Conservation (phyloP, 2,888 invertebrate genomes). For the Leucophenga maculata region DNA sequence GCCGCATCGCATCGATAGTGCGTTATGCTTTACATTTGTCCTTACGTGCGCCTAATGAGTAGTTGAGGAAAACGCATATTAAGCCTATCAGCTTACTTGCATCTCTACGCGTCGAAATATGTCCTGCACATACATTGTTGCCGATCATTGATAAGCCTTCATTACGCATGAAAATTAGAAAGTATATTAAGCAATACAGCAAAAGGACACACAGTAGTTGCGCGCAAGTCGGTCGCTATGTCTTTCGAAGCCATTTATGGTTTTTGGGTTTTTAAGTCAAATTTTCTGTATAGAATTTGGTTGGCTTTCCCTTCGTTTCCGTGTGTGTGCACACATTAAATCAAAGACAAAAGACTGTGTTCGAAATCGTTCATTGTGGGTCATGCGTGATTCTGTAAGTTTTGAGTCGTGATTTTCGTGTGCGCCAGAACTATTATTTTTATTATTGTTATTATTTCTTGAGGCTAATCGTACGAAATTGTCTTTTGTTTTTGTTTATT, state of each 20-base stretch:
- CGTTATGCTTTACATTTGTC: constrained; percentile 14
- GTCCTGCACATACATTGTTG: constrained; percentile 37
- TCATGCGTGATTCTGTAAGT: constrained; percentile 26
- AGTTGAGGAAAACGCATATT: constrained; percentile 64
- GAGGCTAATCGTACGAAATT: constrained; percentile 27
- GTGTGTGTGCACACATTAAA: constrained; percentile 45
- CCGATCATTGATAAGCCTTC: constrained; percentile 45
- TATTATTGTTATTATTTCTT: constrained; percentile 33
- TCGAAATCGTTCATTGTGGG: background rate
- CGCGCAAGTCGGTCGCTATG: background rate
- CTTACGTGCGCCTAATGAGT: constrained; percentile 59
- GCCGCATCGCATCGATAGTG: constrained; percentile 30
- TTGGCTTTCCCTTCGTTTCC: background rate
- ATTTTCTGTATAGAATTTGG: constrained; percentile 40
- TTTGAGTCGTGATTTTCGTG: constrained; percentile 40
- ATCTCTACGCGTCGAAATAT: constrained; percentile 38
- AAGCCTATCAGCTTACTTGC: constrained; percentile 58
- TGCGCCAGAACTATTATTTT: constrained; percentile 35
- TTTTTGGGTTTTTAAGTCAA: constrained; percentile 52
- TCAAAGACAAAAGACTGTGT: constrained; percentile 53
- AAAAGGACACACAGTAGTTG: too few relatives aligned
- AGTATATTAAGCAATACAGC: too few relatives aligned
- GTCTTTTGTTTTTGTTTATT: constrained; percentile 21
- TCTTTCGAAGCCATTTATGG: constrained; percentile 10
- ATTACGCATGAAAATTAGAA: constrained; percentile 45